These are phyloP conservation scores for Campylomormyrus numenius DNA, from an alignment of 2,113 vertebrate species.

Conservation along the genomic window DNA sequence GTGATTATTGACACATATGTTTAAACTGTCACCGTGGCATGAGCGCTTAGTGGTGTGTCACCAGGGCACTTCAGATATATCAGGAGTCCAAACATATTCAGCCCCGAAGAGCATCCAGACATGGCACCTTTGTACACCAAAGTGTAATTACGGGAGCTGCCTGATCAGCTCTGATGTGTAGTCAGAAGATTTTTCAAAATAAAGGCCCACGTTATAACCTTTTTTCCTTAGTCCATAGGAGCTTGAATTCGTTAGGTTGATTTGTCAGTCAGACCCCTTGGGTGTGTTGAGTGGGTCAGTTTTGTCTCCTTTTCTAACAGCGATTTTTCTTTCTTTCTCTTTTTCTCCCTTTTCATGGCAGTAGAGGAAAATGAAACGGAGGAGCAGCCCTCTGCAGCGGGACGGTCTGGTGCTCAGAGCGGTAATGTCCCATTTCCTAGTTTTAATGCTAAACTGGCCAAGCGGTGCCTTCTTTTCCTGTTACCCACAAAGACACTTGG, in stretches of 20 bases:
- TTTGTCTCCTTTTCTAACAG: not conserved
- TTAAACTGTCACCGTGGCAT: conserved; percentile 5
- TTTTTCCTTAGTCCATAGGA: not conserved
- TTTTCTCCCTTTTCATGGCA: conserved; percentile 69
- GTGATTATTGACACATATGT: not conserved
- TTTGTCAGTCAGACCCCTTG: not conserved
- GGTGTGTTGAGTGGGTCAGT: not conserved
- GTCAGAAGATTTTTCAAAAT: not conserved
- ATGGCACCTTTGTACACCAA: not conserved
- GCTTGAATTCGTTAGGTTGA: not conserved
- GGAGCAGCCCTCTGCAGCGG: conserved; percentile 68
- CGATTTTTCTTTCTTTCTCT: conserved; percentile 39
- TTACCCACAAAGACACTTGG: not conserved
- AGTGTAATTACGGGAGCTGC: not conserved
- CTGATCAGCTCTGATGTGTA: not conserved
- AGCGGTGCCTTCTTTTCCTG: not conserved
- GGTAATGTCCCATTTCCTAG: conserved; percentile 70
- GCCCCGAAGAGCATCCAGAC: not conserved
- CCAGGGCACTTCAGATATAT: not conserved
- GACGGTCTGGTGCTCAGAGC: conserved; percentile 73
- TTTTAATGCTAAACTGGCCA: not conserved
- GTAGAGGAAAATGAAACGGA: conserved; percentile 84
- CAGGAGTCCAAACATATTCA: not conserved
- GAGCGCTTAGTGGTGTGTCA: not conserved
- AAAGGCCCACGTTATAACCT: not conserved